phyloP scores from a whole-genome alignment of 2,888 invertebrate genomes.

The Acrobasis repandana region DNA sequence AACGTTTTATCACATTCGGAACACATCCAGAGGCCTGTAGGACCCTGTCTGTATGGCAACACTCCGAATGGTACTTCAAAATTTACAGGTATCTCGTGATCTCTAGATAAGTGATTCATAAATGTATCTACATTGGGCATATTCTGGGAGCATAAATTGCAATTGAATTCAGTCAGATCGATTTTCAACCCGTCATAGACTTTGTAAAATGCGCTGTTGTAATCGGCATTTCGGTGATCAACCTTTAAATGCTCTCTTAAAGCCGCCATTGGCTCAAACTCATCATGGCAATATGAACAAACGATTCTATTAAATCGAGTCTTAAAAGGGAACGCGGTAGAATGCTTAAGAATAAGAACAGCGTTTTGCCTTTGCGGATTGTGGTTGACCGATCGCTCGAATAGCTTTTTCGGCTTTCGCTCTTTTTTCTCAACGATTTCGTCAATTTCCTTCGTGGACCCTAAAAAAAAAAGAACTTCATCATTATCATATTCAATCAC shows the following conservation, averaged over 20 bases:
- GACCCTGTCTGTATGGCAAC: conserved; percentile 66
- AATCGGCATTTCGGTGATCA: conserved; percentile 64
- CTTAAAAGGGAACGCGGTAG: conserved; percentile 74
- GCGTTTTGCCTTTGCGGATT: conserved; percentile 76
- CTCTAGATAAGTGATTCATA: conserved; percentile 65
- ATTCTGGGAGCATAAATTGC: conserved; percentile 60
- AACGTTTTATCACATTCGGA: conserved; percentile 71
- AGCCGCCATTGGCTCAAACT: conserved; percentile 68
- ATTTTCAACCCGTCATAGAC: conserved; percentile 71
- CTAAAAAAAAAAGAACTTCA: conserved; percentile 77
- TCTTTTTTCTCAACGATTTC: conserved; percentile 64
- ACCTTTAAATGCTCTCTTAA: conserved; percentile 66
- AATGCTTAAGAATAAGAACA: conserved; percentile 68
- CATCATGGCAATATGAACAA: conserved; percentile 75
- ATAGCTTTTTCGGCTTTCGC: conserved; percentile 74
- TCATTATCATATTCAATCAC: conserved; percentile 63
- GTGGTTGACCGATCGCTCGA: conserved; percentile 76
- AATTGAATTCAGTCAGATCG: conserved; percentile 70
- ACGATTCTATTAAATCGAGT: conserved; percentile 74
- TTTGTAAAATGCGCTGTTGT: conserved; percentile 74
- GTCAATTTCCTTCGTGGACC: conserved; percentile 67
- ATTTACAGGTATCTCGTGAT: conserved; percentile 63
- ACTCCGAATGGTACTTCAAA: conserved; percentile 72
- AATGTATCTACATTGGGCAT: conserved; percentile 60
- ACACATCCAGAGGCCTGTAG: conserved; percentile 68